These are phyloP conservation scores for Mola mola DNA, from an alignment of 2,113 vertebrate genomes.

Conservation along the genomic window DNA sequence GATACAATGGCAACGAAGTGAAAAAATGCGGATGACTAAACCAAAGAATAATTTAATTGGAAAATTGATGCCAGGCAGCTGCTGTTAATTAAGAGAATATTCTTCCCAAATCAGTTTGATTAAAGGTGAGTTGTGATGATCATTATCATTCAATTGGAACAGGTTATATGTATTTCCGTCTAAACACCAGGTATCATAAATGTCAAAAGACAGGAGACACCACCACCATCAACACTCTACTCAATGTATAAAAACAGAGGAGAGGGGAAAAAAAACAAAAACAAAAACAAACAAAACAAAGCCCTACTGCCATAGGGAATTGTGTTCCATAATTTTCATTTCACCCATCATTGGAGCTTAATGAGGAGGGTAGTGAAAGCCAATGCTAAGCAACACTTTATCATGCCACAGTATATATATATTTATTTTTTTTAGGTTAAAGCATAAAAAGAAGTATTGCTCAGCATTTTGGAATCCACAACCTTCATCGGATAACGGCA, in stretches of 20 bases:
- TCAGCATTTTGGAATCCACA: slow-evolving; percentile 48
- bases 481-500: slow-evolving; percentile 9
- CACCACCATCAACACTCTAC: slow-evolving; percentile 45
- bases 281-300: slow-evolving; percentile 16
- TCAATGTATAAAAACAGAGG: slow-evolving; percentile 11
- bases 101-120: slow-evolving; percentile 24
- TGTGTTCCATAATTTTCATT: slow-evolving; percentile 21
- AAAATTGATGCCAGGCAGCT: slow-evolving; percentile 4
- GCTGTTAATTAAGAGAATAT: neutral
- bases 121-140: slow-evolving; percentile 3
- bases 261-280: too few species aligned
- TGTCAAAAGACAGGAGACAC: slow-evolving; percentile 17
- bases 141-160: slow-evolving; percentile 17
- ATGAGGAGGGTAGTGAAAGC: slow-evolving; percentile 30
- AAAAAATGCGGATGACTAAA: neutral
- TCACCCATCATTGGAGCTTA: slow-evolving; percentile 41
- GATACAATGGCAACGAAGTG: neutral
- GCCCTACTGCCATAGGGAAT: slow-evolving; percentile 6
- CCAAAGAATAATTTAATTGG: neutral
- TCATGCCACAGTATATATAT: too few species aligned
- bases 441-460: slow-evolving; percentile 17
- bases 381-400: slow-evolving; percentile 42
- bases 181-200: slow-evolving; percentile 45
- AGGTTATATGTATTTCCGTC: neutral
- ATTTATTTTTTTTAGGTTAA: neutral